These are phyloP conservation scores for Arrhopalites spinosus DNA, from an alignment of 2,888 invertebrate genomes.

Conservation along the genomic window DNA sequence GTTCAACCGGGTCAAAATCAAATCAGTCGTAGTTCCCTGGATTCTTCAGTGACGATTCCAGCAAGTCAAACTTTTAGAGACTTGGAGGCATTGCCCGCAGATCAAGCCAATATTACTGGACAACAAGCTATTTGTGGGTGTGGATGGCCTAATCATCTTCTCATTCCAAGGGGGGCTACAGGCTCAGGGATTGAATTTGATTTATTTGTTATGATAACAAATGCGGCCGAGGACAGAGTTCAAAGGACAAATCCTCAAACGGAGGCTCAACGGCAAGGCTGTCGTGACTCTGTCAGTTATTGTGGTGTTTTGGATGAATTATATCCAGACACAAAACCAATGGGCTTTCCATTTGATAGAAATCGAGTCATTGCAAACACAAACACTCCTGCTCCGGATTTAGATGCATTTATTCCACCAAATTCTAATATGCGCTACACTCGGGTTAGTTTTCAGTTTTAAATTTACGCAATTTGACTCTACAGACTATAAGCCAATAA, in stretches of 20 bases:
- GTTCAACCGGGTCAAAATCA: conserved; percentile 67
- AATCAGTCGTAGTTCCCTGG: conserved; percentile 68
- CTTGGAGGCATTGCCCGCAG: conserved; percentile 34
- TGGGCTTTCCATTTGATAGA: conserved; percentile 69
- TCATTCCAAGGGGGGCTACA: conserved; percentile 68
- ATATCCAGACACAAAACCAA: conserved; percentile 79
- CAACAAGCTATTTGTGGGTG: conserved; percentile 72
- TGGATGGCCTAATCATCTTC: conserved; percentile 84
- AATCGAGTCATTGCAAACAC: conserved; percentile 38
- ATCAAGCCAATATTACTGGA: background rate
- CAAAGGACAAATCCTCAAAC: conserved; percentile 1
- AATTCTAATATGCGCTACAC: conserved; percentile 44
- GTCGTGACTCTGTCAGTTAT: conserved; percentile 76
- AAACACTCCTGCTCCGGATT: conserved; percentile 30
- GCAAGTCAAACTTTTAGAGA: conserved; percentile 78
- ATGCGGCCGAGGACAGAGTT: conserved; percentile 54
- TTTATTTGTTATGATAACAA: conserved; percentile 57
- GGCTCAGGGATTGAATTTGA: conserved; percentile 56
- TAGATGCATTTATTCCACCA: conserved; percentile 40
- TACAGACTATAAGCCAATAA: background rate
- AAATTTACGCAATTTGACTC: background rate
- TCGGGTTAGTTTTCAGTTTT: conserved; percentile 31
- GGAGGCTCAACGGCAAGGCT: conserved; percentile 58
- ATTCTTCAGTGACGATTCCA: conserved; percentile 81
- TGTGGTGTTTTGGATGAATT: conserved; percentile 77